phyloP scores from a whole-genome alignment of 2,888 invertebrate species.

The Pyrocoelia pectoralis region DNA sequence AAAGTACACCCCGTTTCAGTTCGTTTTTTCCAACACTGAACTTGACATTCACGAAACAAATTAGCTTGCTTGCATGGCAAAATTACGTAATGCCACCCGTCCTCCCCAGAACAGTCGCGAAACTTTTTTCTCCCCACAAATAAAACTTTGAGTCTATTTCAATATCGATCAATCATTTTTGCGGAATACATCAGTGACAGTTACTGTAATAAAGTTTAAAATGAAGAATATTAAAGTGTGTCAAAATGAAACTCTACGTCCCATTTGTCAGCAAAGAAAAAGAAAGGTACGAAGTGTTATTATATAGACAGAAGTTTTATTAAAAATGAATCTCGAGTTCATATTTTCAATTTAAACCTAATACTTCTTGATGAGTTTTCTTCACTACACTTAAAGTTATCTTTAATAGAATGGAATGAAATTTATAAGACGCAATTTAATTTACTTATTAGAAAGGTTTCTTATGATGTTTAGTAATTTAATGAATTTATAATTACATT shows the following conservation, averaged over 20 bases:
- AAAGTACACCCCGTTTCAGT: too few relatives aligned
- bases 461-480: slow-evolving; percentile 23
- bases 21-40: slow-evolving; percentile 17
- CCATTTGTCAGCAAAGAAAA: slow-evolving; percentile 26
- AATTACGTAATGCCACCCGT: slow-evolving; percentile 12
- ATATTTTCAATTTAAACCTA: slow-evolving; percentile 33
- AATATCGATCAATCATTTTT: slow-evolving; percentile 36
- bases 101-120: too few relatives aligned
- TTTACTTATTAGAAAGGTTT: slow-evolving; percentile 26
- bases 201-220: slow-evolving; percentile 37
- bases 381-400: slow-evolving; percentile 20
- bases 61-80: slow-evolving; percentile 20
- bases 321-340: slow-evolving; percentile 34
- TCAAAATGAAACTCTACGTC: slow-evolving; percentile 33
- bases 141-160: slow-evolving; percentile 28
- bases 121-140: background rate
- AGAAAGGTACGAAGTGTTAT: slow-evolving; percentile 31
- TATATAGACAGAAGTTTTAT: slow-evolving; percentile 31
- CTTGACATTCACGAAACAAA: slow-evolving; percentile 29
- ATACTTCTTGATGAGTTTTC: slow-evolving; percentile 31
- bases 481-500: slow-evolving; percentile 31
- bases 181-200: slow-evolving; percentile 35
- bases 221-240: slow-evolving; percentile 37
- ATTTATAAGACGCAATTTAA: slow-evolving; percentile 26
- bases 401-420: slow-evolving; percentile 29